These are phyloP conservation scores for Zaprionus davidi DNA, from an alignment of 1,140 invertebrate species.

Conservation along the genomic window DNA sequence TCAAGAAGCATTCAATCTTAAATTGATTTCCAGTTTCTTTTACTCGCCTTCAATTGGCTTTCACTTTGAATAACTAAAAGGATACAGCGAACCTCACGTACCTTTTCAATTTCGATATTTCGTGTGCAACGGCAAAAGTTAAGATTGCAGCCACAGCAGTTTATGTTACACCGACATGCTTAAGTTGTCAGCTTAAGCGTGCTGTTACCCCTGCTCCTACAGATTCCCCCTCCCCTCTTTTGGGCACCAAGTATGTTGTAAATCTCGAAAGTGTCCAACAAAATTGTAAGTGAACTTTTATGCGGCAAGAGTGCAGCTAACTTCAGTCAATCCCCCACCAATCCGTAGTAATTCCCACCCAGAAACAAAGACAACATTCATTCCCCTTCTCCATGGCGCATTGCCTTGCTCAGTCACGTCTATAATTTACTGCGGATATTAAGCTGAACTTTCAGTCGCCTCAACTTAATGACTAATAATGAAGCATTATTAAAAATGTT, in stretches of 20 bases:
- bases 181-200: conserved; percentile 4
- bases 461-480: conserved; percentile 69
- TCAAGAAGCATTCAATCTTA: too few species aligned
- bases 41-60: too few species aligned
- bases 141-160: not conserved
- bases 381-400: not conserved
- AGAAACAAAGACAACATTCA: not conserved
- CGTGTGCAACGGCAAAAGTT: not conserved
- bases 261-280: conserved; percentile 27
- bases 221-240: not conserved
- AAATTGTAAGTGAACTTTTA: conserved; percentile 35
- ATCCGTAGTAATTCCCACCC: conserved; percentile 8
- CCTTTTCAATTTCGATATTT: not conserved
- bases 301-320: conserved; percentile 7
- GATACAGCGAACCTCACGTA: not conserved
- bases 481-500: conserved; percentile 62
- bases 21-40: too few species aligned
- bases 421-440: conserved; percentile 44
- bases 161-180: not conserved
- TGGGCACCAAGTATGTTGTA: conserved; percentile 9
- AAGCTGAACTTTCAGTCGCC: conserved; percentile 55
- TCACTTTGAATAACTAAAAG: not conserved
- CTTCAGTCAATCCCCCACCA: conserved; percentile 7
- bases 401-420: not conserved
- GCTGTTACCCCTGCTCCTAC: not conserved